Base-by-base conservation (phyloP, 35 echinoderm and acorn worm species). In the Chiridota heheva region DNA sequence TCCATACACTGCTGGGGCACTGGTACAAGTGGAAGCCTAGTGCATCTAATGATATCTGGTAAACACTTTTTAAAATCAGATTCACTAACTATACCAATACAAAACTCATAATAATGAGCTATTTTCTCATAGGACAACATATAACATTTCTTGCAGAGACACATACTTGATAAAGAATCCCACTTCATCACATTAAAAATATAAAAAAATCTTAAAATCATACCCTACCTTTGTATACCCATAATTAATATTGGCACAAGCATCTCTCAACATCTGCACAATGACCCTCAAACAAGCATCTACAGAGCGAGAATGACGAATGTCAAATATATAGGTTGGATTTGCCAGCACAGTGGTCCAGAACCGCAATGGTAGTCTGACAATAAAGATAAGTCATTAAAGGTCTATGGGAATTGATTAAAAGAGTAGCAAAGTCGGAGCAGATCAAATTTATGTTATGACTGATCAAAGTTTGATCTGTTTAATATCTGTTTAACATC, bases 251-350 rank as follows among this genome's bases (percentile, higher is more conserved):
- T 65, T 36, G 4, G 63, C 57, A 42, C 69, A 81, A 22, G 77
- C 78, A 59, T 87, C 84, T 53, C 72, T 37, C 12, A 87, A 72
- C 12, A 74, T 73, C 84, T 87, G 84, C 20, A 74, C 72, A 5
- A 87, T 56, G 22, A 87, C 84, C 49, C 61, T 42, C 17, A 89
- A 37, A 82, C 86, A 70, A 16, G 86, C 76, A 56, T 89, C 86
- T 36, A 82, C 86, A 53, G 45, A 62, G 10, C 67, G 78, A 31
- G 86, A 69, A 7, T 59, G 73, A 34, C 57, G 60, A 5, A 89
- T 67, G 36, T 89, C 86, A 82, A 89, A 89, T 67, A 89, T 89
- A 42, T 82, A 89, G 12, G 49, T 58, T 17, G 86, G 86, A 41
- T 81, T 81, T 24, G 77, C 67, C 65, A 89, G 72, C 48, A 81